phyloP scores from a whole-genome alignment of 2,888 invertebrate genomes.

The Noctua comes region DNA sequence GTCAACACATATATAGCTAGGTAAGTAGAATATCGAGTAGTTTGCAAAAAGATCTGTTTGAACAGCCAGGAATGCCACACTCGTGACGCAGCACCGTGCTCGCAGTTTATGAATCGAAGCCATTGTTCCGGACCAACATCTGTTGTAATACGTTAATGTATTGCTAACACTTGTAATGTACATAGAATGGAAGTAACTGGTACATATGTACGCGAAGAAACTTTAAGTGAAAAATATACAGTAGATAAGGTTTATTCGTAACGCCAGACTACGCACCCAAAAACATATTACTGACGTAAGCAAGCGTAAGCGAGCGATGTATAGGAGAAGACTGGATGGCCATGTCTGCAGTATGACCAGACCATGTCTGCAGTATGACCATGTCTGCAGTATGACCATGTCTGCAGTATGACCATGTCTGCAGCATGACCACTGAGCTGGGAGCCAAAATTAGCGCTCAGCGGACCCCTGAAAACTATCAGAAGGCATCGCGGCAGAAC shows the following conservation, averaged over 20 bases:
- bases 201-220: background rate
- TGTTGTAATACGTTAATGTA: conserved; percentile 62
- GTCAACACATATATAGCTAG: conserved; percentile 13
- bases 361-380: background rate
- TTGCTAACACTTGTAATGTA: conserved; percentile 44
- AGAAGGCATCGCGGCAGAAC: background rate
- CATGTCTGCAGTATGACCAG: background rate
- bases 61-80: conserved; percentile 43
- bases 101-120: conserved; percentile 61
- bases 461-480: background rate
- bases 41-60: conserved; percentile 60
- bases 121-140: conserved; percentile 61
- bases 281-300: too few relatives aligned
- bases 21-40: conserved; percentile 19
- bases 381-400: background rate
- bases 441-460: background rate
- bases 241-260: background rate
- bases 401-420: background rate
- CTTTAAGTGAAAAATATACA: background rate
- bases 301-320: too few relatives aligned
- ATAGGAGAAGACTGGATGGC: background rate
- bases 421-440: background rate
- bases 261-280: background rate
- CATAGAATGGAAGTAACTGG: background rate
- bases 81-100: conserved; percentile 48